These are phyloP conservation scores for Ibidorhyncha struthersii DNA, from an alignment of 2,113 vertebrate genomes.

Conservation along the genomic window DNA sequence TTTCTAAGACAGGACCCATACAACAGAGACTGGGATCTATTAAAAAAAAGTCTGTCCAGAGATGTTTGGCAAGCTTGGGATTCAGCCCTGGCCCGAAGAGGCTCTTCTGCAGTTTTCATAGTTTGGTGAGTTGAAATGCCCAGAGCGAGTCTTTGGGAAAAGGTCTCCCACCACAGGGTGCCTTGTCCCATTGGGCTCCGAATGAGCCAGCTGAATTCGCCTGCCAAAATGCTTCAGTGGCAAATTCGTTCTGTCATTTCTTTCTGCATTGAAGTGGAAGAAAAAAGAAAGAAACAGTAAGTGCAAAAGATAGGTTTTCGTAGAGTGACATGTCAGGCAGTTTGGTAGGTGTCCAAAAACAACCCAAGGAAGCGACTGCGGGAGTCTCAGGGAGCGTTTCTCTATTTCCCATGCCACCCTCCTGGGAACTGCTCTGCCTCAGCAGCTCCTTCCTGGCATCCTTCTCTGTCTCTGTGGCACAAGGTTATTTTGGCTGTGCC, in stretches of 20 bases:
- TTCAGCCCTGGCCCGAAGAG: background rate
- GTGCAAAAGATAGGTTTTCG: background rate
- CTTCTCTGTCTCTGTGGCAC: background rate
- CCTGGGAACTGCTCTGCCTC: slow-evolving; percentile 17
- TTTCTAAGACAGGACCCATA: background rate
- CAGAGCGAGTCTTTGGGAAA: background rate
- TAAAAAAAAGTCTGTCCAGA: background rate
- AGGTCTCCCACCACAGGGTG: background rate
- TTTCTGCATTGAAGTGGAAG: slow-evolving; percentile 75
- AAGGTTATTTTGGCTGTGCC: background rate
- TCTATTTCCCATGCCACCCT: background rate
- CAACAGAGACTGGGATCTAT: background rate
- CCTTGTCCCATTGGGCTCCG: fast-evolving
- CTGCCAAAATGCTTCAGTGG: slow-evolving; percentile 64
- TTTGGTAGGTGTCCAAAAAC: background rate
- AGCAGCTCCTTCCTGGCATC: slow-evolving; percentile 10
- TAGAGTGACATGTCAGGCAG: background rate
- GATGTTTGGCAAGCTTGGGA: background rate
- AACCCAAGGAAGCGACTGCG: background rate
- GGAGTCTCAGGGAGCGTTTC: background rate
- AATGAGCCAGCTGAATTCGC: background rate
- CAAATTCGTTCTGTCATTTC: slow-evolving; percentile 94
- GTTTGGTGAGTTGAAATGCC: background rate
- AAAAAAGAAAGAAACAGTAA: slow-evolving; percentile 28
- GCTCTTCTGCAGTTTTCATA: background rate